A percentile compares a stretch with the other conserved stretches of the same genome.
phyloP scores from a whole-genome alignment of 2,888 invertebrate species.

The Cryptophagus acutangulus region DNA sequence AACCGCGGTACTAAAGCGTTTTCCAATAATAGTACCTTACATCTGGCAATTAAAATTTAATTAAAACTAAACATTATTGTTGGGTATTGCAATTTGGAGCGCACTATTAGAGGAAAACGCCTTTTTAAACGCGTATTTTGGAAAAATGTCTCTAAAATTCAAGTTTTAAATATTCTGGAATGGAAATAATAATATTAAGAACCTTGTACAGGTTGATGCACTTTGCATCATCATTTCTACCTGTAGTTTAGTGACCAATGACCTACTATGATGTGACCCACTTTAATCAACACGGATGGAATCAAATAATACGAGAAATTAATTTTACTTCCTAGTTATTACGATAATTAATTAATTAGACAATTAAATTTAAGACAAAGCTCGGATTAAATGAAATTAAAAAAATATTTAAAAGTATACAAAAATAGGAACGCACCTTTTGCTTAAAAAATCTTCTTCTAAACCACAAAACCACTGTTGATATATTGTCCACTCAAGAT shows the following conservation, averaged over 20 bases:
- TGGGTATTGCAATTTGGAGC: no score
- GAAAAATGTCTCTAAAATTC: neutral
- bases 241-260: conserved; percentile 7
- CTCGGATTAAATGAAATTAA: no score
- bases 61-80: no score
- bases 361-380: no score
- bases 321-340: conserved; percentile 38
- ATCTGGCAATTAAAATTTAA: no score
- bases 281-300: conserved; percentile 11
- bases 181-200: neutral
- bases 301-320: conserved; percentile 1
- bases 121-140: no score
- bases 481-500: conserved; percentile 29
- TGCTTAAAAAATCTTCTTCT: conserved; percentile 18
- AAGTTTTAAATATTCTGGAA: neutral
- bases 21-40: no score
- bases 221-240: conserved; percentile 4
- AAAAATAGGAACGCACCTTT: conserved; percentile 21
- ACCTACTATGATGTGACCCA: conserved; percentile 20
- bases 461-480: no score
- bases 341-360: no score
- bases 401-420: no score
- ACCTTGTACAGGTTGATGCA: conserved; percentile 1
- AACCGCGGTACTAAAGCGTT: no score
- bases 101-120: no score